Conservation (phyloP, 1,140 invertebrate species). For the Drosophila suzukii region DNA sequence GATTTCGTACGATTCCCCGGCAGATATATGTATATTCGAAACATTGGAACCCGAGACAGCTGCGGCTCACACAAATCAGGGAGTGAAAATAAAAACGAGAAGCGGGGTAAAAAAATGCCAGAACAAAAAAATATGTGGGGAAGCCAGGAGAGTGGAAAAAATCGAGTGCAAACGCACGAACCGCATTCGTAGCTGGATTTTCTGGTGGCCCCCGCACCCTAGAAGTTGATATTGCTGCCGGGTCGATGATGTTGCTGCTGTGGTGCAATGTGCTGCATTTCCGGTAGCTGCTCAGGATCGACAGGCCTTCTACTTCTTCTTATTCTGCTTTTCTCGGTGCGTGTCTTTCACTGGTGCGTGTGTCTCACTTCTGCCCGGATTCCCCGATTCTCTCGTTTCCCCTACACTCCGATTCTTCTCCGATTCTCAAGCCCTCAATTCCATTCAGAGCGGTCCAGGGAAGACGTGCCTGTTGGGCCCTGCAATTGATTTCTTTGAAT, state of each 20-base stretch:
- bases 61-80: slow-evolving; percentile 17
- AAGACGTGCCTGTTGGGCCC: slow-evolving; percentile 72
- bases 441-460: slow-evolving; percentile 10
- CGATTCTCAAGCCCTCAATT: slow-evolving; percentile 7
- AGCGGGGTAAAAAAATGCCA: not conserved
- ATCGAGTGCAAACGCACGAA: slow-evolving; percentile 58
- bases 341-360: slow-evolving; percentile 70
- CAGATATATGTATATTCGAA: not conserved
- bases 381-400: slow-evolving; percentile 12
- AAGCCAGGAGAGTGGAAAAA: slow-evolving; percentile 25
- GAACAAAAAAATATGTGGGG: slow-evolving; percentile 1
- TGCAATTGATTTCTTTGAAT: slow-evolving; percentile 80
- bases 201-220: slow-evolving; percentile 1
- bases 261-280: slow-evolving; percentile 78
- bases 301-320: not conserved
- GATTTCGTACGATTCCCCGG: slow-evolving; percentile 1
- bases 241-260: slow-evolving; percentile 8
- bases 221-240: not conserved
- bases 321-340: slow-evolving; percentile 32
- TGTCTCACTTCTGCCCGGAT: slow-evolving; percentile 49
- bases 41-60: slow-evolving; percentile 16
- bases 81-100: slow-evolving; percentile 18
- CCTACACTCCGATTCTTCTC: not conserved
- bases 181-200: slow-evolving; percentile 13
- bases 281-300: slow-evolving; percentile 59